Conservation (phyloP, 2,113 vertebrate genomes). For the Diadophis punctatus region DNA sequence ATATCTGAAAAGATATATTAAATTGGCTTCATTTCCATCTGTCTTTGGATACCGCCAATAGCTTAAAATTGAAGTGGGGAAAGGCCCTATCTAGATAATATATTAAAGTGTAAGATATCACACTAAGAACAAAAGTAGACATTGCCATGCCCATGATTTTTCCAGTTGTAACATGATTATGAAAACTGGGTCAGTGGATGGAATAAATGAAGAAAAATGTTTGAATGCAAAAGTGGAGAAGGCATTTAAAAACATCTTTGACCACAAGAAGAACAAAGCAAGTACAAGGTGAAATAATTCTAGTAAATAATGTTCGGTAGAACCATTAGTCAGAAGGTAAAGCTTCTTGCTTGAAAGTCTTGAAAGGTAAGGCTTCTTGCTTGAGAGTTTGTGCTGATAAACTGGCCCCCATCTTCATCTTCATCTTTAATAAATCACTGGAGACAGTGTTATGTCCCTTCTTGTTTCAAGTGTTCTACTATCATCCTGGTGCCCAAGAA, state of each 20-base stretch:
- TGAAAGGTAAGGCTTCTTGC: too few relatives aligned
- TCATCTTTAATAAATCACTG: too few relatives aligned
- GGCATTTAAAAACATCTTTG: not conserved
- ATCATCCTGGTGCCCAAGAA: too few relatives aligned
- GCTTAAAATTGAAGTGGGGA: not conserved
- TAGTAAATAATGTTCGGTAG: not conserved
- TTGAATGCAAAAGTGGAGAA: not conserved
- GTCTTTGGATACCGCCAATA: not conserved
- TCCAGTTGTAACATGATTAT: not conserved
- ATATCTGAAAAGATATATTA: not conserved
- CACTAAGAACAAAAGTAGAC: not conserved
- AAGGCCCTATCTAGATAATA: not conserved
- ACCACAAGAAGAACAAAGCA: not conserved
- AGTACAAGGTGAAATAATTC: not conserved
- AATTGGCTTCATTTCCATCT: not conserved
- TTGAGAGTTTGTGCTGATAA: too few relatives aligned
- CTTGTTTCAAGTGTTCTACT: too few relatives aligned
- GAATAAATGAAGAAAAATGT: not conserved
- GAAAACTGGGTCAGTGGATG: not conserved
- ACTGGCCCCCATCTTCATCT: too few relatives aligned
- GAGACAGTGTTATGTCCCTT: too few relatives aligned
- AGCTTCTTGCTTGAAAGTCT: too few relatives aligned
- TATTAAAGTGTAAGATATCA: not conserved
- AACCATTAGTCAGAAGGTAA: not conserved
- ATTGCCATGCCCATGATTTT: not conserved